phyloP scores from a whole-genome alignment of 1,140 invertebrate genomes.

The Branchinecta lynchi region DNA sequence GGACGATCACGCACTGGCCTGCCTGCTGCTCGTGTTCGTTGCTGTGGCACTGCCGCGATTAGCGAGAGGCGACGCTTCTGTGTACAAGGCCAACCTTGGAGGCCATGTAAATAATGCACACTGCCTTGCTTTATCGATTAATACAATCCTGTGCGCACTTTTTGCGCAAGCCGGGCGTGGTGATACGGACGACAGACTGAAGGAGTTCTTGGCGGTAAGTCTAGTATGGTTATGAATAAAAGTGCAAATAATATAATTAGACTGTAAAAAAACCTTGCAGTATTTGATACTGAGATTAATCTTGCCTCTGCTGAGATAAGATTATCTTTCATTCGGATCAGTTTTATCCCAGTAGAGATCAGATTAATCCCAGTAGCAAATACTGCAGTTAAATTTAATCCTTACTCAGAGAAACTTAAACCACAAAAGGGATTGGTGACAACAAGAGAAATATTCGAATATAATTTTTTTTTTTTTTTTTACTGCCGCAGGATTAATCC shows the following conservation, averaged over 20 bases:
- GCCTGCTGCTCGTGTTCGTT: conserved; percentile 94
- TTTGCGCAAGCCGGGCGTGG: conserved; percentile 88
- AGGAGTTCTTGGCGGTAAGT: conserved; percentile 82
- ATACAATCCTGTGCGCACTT: conserved; percentile 87
- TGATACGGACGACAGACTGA: conserved; percentile 93
- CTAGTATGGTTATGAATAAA: conserved; percentile 16
- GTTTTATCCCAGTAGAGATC: too few relatives aligned
- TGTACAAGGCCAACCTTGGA: conserved; percentile 75
- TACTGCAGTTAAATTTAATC: too few relatives aligned
- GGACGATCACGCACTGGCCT: conserved; percentile 84
- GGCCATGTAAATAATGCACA: conserved; percentile 96
- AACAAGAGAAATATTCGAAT: too few relatives aligned
- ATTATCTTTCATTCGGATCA: too few relatives aligned
- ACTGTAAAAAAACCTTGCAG: too few relatives aligned
- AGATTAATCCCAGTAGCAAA: too few relatives aligned
- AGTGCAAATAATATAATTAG: not conserved
- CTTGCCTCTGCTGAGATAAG: too few relatives aligned
- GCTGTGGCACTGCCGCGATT: conserved; percentile 93
- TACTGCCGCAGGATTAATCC: too few relatives aligned
- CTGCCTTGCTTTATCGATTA: conserved; percentile 88
- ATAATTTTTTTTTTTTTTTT: not conserved
- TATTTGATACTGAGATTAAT: conserved; percentile 17
- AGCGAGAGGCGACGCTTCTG: conserved; percentile 73
- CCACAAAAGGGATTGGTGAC: too few relatives aligned
- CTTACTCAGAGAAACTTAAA: too few relatives aligned